Evolutionary conservation across 2,113 vertebrate species (phyloP), one percentile per base, ranked within the genome.

Genomic region (Thalassarche chlororhynchos): DNA sequence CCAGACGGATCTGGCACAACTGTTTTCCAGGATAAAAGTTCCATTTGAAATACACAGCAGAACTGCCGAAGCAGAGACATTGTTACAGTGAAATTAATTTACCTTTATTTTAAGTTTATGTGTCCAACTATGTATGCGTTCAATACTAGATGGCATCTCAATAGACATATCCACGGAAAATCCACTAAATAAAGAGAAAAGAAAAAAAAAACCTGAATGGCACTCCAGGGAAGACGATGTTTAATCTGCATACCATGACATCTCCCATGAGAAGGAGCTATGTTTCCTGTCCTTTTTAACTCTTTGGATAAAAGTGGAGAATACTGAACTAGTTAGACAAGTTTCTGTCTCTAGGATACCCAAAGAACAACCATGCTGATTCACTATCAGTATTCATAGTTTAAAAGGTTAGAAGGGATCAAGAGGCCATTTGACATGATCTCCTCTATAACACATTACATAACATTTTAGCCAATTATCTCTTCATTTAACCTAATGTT

Each of bases 41-140:
- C 21, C 9, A 66, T 89, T 93, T 86, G 32, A 94, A 94, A 88
- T 54, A 80, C 16, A 32, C 38, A 68, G 36, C 60, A 82, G 52
- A 87, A 86, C 17, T 76, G 10, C 21, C 26, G 57, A 55, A 16
- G 46, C 52, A 95, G 79, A 93, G 61, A 19, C 40, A 44, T 20
- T 49, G 36, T 32, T 89, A 82, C 36, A 77, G 18, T 46, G 84
- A 87, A 75, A 81, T 68, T 72, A 29, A 91, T 96, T 97, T 90
- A 99, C 98, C 98, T 99, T 99, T 25, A 97, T 97, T 97, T 98
- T 98, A 78, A 99, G 90, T 54, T 93, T 25, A 79, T 99, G 98
- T 58, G 98, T 99, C 82, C 94, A 89, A 87, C 98, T 98, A 12
- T 62, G 55, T 81, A 99, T 98, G 54, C 74, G 65, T 55, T 93